Evolutionary conservation across 2,797 vertebrate genomes (phyloP), one percentile per base, ranked within the genome.

Genomic region (Avahi laniger): DNA sequence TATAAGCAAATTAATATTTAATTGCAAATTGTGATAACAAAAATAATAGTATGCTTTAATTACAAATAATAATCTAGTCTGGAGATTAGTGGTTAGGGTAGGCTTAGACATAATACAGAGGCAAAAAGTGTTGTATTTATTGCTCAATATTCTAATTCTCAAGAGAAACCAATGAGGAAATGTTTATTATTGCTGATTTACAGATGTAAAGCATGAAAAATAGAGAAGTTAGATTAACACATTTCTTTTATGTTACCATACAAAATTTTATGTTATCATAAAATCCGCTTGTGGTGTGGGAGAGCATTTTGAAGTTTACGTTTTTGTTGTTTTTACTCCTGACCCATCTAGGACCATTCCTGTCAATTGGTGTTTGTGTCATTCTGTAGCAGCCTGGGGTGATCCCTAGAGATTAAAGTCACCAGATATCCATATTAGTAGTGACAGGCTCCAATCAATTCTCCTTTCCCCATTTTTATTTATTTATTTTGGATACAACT

Each of bases 391-490:
- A 80, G 65, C 67, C 75, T 80, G 50, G 11, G 79, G 6, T 93
- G 69, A 78, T 79, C 72, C 33, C 28, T 95, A 43, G 46, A 76
- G 57, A n/a, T 46, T 80, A 54, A 94, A 91, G 67, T 67, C 63
- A 94, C 11, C 38, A 41, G 69, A 89, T 94, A 30, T 50, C 63
- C 17, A 30, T 93, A 89, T 93, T 80, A 94, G 65, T 22, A 82
- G 81, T 90, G 82, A 76, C 63, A 96, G 33, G 22, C 43, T 96
- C 59, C n/a, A 38, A 70, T 93, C 75, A 73, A 28, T 57, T 50
- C 91, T 91, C n/a, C n/a, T 91, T 92, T 95, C n/a, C 8, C 22
- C 54, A 65, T 24, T 61, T 92, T 70, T 91, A 67, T 81, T 87
- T 43, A 78, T 89, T 89, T 96, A 78, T 63, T 95, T 94, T 84